Evolutionary conservation across 1,140 invertebrate genomes (phyloP).

Genomic region (Brachionus asplanchnoidis): DNA sequence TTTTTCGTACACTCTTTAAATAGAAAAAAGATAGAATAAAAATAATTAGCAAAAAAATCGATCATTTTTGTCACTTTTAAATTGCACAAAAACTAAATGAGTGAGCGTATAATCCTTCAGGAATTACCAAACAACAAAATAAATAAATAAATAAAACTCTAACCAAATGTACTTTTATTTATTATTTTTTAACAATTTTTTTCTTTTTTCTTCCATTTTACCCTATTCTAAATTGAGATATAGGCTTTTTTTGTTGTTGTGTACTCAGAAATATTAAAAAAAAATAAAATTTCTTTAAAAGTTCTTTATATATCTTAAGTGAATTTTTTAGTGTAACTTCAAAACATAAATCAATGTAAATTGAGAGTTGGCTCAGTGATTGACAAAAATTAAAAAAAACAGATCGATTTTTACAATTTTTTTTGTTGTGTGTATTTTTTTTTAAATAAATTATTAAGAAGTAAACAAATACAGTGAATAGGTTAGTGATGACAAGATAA

Average conservation of each 20-base stretch:
- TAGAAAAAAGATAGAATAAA: neutral
- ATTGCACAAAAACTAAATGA: neutral
- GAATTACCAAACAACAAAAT: neutral
- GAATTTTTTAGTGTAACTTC: too few relatives aligned
- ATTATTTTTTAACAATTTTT: neutral
- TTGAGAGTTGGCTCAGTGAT: too few relatives aligned
- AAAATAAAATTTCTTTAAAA: too few relatives aligned
- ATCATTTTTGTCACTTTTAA: neutral
- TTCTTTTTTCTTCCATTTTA: too few relatives aligned
- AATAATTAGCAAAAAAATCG: neutral
- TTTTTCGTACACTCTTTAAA: slow-evolving; percentile 26
- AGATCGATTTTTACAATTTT: too few relatives aligned
- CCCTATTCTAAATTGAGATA: too few relatives aligned
- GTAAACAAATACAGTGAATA: too few relatives aligned
- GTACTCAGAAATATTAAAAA: too few relatives aligned
- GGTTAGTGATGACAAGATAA: too few relatives aligned
- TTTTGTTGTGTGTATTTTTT: neutral
- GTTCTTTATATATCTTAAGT: too few relatives aligned
- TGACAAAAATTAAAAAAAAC: too few relatives aligned
- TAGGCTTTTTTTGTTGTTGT: neutral
- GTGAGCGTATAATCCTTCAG: neutral
- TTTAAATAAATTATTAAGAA: too few relatives aligned
- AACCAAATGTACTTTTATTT: neutral
- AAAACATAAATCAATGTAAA: neutral
- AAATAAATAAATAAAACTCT: neutral